phyloP scores from a whole-genome alignment of 1,140 invertebrate genomes.

The Papilio dardanus region DNA sequence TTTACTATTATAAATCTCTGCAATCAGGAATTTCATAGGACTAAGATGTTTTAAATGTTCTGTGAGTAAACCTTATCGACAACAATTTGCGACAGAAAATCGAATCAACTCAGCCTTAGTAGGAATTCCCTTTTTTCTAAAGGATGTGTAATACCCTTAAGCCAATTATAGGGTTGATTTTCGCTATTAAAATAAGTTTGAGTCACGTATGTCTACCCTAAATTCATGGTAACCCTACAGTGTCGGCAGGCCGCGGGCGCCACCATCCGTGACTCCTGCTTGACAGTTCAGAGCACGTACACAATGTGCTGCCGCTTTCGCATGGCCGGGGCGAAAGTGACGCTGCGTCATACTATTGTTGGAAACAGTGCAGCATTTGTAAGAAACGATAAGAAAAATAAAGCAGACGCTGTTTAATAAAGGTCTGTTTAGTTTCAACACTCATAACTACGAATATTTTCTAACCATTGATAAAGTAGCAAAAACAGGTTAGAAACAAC shows the following conservation, averaged over 20 bases:
- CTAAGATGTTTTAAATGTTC: too few species aligned
- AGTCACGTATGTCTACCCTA: background rate
- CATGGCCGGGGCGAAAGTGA: conserved; percentile 47
- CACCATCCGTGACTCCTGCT: conserved; percentile 31
- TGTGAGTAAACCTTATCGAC: too few species aligned
- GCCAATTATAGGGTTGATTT: background rate
- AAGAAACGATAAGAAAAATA: conserved; percentile 17
- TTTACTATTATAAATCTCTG: too few species aligned
- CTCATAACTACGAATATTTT: too few species aligned
- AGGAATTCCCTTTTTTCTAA: too few species aligned
- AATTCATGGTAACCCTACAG: background rate
- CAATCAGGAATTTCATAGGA: too few species aligned
- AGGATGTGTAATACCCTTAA: too few species aligned
- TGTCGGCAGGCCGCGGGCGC: background rate
- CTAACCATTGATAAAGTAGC: background rate
- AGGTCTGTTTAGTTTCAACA: background rate
- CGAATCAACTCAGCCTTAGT: too few species aligned
- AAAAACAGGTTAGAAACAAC: background rate
- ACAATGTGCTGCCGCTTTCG: conserved; percentile 47
- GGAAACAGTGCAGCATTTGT: background rate
- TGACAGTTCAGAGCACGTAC: conserved; percentile 46
- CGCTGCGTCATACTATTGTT: conserved; percentile 14
- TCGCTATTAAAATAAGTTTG: background rate
- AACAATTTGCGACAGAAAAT: too few species aligned
- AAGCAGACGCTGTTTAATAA: background rate